These are phyloP conservation scores for Cinara cedri DNA, from an alignment of 2,888 invertebrate species.

Conservation along the genomic window DNA sequence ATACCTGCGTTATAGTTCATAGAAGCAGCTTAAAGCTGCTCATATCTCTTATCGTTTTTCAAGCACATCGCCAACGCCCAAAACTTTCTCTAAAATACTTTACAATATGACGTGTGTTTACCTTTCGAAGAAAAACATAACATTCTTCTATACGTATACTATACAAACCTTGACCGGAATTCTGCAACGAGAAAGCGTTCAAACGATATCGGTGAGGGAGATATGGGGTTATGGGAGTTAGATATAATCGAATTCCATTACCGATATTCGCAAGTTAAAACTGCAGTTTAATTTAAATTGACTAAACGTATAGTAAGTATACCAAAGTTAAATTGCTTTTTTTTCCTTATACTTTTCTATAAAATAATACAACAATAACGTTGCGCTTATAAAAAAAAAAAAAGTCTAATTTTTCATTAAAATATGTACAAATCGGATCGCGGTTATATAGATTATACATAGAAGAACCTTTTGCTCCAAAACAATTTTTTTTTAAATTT, in stretches of 20 bases:
- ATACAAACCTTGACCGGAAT: neutral
- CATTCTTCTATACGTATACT: neutral
- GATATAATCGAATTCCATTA: neutral
- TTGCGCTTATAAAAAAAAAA: no score
- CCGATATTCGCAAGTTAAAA: neutral
- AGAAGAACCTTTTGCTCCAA: no score
- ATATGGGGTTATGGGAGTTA: neutral
- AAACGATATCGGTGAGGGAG: neutral
- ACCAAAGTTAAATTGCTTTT: no score
- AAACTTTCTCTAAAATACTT: conserved; percentile 24
- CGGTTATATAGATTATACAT: no score
- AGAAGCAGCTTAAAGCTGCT: conserved; percentile 16
- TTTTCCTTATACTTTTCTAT: no score
- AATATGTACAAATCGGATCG: no score
- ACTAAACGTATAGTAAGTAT: no score
- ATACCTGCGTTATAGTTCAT: conserved; percentile 5
- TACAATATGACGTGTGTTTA: conserved; percentile 16
- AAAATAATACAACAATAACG: no score
- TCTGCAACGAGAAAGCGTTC: neutral
- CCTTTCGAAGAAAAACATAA: conserved; percentile 43
- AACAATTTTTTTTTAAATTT: no score
- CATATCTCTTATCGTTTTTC: conserved; percentile 48
- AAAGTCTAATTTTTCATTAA: no score
- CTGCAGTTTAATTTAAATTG: neutral
- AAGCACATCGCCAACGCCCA: conserved; percentile 20